phyloP scores from a whole-genome alignment of 1,140 invertebrate species.

The Chironomus striatipennis region DNA sequence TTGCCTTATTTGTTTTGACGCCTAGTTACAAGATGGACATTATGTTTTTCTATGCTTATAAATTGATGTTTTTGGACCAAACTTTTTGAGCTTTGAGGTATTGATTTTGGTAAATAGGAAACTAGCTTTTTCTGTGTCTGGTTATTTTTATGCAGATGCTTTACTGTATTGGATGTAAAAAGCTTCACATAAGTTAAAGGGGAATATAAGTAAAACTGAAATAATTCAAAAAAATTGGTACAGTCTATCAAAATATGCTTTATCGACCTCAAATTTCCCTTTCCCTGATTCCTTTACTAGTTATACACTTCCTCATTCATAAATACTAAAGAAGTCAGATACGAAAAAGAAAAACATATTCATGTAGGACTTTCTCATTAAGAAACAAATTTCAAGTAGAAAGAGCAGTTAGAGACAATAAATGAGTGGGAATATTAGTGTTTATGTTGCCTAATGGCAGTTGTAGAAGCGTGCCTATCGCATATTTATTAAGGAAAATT shows the following conservation, averaged over 20 bases:
- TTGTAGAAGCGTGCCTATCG: neutral
- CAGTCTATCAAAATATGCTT: too few relatives aligned
- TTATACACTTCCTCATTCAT: neutral
- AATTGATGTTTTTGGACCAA: too few relatives aligned
- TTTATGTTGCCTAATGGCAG: neutral
- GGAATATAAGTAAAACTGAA: too few relatives aligned
- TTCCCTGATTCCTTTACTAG: neutral
- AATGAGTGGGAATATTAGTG: neutral
- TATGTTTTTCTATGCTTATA: neutral
- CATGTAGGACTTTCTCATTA: neutral
- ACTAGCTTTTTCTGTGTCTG: too few relatives aligned
- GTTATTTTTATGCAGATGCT: too few relatives aligned
- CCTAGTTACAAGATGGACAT: neutral
- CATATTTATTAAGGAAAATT: constrained; percentile 3
- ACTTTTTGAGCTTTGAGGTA: too few relatives aligned
- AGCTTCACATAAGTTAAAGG: too few relatives aligned
- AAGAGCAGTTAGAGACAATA: too few relatives aligned
- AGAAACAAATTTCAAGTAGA: neutral
- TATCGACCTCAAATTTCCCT: too few relatives aligned
- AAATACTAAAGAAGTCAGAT: neutral
- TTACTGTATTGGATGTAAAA: too few relatives aligned
- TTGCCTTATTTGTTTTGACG: neutral
- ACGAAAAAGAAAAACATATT: neutral
- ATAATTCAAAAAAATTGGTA: too few relatives aligned
- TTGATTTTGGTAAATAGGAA: too few relatives aligned